These are phyloP conservation scores for Rotaria macrura DNA, from an alignment of 2,888 invertebrate genomes.

Conservation along the genomic window DNA sequence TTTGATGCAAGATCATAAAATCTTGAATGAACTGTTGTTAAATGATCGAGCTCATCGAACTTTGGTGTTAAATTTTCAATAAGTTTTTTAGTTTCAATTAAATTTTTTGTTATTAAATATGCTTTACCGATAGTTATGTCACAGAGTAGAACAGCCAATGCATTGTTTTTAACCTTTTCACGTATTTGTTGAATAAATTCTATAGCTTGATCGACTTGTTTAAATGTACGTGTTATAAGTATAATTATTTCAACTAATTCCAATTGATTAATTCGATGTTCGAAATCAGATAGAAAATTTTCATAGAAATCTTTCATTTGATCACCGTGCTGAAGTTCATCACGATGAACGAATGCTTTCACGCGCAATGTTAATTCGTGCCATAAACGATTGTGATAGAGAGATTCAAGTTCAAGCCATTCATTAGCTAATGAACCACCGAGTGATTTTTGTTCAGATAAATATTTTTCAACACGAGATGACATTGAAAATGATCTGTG, in stretches of 20 bases:
- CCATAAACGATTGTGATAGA: conserved; percentile 23
- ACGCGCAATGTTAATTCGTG: conserved; percentile 39
- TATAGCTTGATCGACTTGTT: conserved; percentile 5
- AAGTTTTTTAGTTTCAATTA: conserved; percentile 25
- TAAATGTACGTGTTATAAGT: conserved; percentile 28
- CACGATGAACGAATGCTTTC: conserved; percentile 20
- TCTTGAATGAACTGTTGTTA: conserved; percentile 66
- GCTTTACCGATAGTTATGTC: conserved; percentile 26
- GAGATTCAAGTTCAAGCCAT: conserved; percentile 32
- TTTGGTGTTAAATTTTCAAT: conserved; percentile 25
- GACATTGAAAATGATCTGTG: background rate
- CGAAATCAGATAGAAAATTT: conserved; percentile 30
- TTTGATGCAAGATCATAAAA: conserved; percentile 85
- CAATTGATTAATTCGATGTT: conserved; percentile 34
- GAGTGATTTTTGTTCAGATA: conserved; percentile 26
- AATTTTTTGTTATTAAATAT: conserved; percentile 29
- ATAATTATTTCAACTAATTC: conserved; percentile 29
- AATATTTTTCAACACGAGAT: conserved; percentile 20
- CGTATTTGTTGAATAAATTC: conserved; percentile 23
- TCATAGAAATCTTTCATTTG: conserved; percentile 14
- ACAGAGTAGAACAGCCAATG: conserved; percentile 8
- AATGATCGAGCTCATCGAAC: conserved; percentile 24
- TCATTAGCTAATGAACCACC: conserved; percentile 22
- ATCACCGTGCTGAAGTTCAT: conserved; percentile 23
- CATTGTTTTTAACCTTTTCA: conserved; percentile 30